Base-by-base conservation (phyloP, 2,888 invertebrate genomes). In the Adelognathus sp. region DNA sequence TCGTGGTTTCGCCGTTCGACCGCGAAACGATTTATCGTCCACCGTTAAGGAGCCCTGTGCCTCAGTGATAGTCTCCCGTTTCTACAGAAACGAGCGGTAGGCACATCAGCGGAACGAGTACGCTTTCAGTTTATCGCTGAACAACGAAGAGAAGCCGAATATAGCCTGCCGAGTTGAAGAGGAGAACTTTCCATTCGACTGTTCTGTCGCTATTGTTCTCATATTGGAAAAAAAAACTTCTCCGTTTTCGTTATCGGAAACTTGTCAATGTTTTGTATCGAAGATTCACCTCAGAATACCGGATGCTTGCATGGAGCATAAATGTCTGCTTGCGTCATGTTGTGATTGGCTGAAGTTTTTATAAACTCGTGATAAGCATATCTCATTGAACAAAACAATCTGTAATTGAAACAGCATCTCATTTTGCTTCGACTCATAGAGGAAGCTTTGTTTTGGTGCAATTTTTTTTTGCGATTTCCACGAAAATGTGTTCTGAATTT, bases 11-110 rank as follows among this genome's bases (percentile, higher is more conserved):
- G 21, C 46, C 31, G 50, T 69, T 6, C 46, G 46, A 21, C 58
- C 63, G 41, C 27, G 50, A 61, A 58, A 69, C 69, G 63, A 78
- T 73, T 69, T 73, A 39, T 78, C n/a, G n/a, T 78, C 77, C 31
- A 78, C 73, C 69, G 73, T 33, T 50, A 31, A 52, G 52, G 6
- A 14, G 29, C 46, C 36, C 50, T 3, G 50, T n/a, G 50, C 36
- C 16, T 36, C 16, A 50, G 58, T 69, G 54, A 63, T 52, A 46
- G 41, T 36, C 14, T 14, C 27, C 24, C 9, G 56, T 50, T 14
- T 63, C 56, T 58, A 54, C 21, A n/a, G n/a, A n/a, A n/a, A 72
- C 67, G 44, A 61, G 56, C 36, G 39, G 39, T 46, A 7, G 39
- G 39, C 50, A 11, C 54, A 63, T 16, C 21, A 18, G 41, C 24